These are phyloP conservation scores for Echinarachnius parma DNA, from an alignment of 53 echinoderm and acorn worm genomes.

Conservation along the genomic window DNA sequence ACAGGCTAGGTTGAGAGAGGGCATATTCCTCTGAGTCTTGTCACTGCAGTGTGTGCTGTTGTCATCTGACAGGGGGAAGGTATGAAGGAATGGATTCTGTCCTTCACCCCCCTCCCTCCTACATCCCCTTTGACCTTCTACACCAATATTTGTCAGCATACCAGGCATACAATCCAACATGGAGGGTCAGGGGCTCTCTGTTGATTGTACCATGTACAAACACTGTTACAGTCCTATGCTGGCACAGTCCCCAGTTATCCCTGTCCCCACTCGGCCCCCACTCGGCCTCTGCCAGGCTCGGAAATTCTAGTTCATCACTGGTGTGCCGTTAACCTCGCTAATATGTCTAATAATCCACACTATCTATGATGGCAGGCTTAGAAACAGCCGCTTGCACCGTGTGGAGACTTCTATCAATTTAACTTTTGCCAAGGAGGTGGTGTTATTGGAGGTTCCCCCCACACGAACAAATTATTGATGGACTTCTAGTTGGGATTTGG, in stretches of 20 bases:
- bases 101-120: no score
- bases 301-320: constrained; percentile 28
- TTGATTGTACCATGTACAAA: constrained; percentile 6
- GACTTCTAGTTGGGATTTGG: no score
- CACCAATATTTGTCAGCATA: constrained; percentile 34
- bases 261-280: constrained; percentile 14
- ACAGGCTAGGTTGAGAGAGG: constrained; percentile 11
- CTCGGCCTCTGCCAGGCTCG: constrained; percentile 16
- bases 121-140: constrained; percentile 34
- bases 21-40: constrained; percentile 2
- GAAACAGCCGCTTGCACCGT: constrained; percentile 9
- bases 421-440: no score
- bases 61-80: constrained; percentile 22
- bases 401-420: no score
- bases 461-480: no score
- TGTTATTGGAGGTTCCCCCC: no score
- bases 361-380: constrained; percentile 4
- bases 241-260: neutral
- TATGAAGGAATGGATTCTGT: neutral
- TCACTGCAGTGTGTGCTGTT: constrained; percentile 6
- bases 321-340: constrained; percentile 5
- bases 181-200: constrained; percentile 18
- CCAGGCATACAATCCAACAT: constrained; percentile 40
- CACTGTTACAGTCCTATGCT: neutral
- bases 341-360: constrained; percentile 18